These are phyloP conservation scores for Psilopogon haemacephalus DNA, from an alignment of 2,113 vertebrate genomes.

Conservation along the genomic window DNA sequence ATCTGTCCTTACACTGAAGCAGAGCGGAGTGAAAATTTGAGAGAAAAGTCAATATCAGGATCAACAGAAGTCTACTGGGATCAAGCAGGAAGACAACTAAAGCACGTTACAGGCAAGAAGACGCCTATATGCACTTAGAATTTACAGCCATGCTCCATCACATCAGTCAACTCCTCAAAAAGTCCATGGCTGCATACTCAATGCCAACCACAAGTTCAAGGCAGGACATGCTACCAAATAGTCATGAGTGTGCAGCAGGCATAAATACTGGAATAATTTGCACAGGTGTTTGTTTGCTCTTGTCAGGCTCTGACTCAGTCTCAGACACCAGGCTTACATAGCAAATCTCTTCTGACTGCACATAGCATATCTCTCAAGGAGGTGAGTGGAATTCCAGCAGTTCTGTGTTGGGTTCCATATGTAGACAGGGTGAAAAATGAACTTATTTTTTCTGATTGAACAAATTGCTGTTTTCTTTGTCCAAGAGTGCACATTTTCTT, in stretches of 20 bases:
- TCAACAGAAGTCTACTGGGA: neutral
- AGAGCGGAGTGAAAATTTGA: neutral
- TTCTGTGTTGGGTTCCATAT: neutral
- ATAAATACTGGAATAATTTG: neutral
- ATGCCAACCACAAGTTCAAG: neutral
- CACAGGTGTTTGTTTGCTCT: neutral
- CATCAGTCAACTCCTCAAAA: neutral
- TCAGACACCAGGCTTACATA: neutral
- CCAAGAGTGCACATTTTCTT: neutral
- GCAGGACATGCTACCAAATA: neutral
- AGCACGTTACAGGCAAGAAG: neutral
- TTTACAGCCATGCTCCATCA: fast-evolving
- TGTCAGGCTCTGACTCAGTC: neutral
- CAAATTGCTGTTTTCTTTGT: neutral
- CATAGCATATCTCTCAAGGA: neutral
- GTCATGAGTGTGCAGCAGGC: neutral
- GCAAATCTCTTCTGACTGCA: neutral
- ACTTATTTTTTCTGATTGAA: neutral
- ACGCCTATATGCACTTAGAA: neutral
- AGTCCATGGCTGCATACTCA: neutral
- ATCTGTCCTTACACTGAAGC: neutral
- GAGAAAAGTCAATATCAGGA: neutral
- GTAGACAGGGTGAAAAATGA: neutral
- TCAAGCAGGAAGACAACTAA: neutral
- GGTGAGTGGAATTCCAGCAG: neutral